A percentile compares a stretch with the other conserved stretches of the same genome.
These are phyloP conservation scores for Quiscalus mexicanus DNA, from an alignment of 2,113 vertebrate genomes.

Conservation along the genomic window DNA sequence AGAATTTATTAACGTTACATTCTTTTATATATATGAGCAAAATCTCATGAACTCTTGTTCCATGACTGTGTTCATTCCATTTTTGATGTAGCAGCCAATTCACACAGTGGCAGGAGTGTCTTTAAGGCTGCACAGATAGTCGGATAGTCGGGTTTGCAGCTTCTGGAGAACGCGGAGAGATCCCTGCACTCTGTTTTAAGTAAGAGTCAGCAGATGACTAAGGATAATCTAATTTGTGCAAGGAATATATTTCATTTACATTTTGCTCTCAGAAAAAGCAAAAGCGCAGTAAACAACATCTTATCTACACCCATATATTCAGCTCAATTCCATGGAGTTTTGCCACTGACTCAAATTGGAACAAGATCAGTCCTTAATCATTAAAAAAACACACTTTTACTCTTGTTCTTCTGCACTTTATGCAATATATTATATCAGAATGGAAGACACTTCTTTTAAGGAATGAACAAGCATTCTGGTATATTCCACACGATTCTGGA, in stretches of 20 bases:
- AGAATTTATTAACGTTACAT: background rate
- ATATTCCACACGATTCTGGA: background rate
- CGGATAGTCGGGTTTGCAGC: background rate
- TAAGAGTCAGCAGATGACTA: constrained; percentile 19
- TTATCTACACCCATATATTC: constrained; percentile 58
- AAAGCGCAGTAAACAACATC: constrained; percentile 43
- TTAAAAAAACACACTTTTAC: constrained; percentile 50
- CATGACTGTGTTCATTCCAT: background rate
- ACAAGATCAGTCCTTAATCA: constrained; percentile 54
- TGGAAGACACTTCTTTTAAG: background rate
- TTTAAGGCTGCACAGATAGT: background rate
- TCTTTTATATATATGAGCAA: background rate
- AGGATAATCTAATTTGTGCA: constrained; percentile 46
- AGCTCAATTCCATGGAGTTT: constrained; percentile 34
- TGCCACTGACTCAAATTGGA: constrained; percentile 28
- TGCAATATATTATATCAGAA: constrained; percentile 4
- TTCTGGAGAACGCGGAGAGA: background rate
- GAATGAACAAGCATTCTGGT: background rate
- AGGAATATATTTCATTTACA: constrained; percentile 48
- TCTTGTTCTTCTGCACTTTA: constrained; percentile 45
- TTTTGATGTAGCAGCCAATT: background rate
- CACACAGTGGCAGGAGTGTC: background rate
- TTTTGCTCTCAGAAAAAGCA: constrained; percentile 30
- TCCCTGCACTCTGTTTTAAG: background rate
- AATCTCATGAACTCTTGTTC: constrained; percentile 1